Evolutionary conservation across 2,113 vertebrate genomes (phyloP), one percentile per base, ranked within the genome.

Genomic region (Perccottus glenii): DNA sequence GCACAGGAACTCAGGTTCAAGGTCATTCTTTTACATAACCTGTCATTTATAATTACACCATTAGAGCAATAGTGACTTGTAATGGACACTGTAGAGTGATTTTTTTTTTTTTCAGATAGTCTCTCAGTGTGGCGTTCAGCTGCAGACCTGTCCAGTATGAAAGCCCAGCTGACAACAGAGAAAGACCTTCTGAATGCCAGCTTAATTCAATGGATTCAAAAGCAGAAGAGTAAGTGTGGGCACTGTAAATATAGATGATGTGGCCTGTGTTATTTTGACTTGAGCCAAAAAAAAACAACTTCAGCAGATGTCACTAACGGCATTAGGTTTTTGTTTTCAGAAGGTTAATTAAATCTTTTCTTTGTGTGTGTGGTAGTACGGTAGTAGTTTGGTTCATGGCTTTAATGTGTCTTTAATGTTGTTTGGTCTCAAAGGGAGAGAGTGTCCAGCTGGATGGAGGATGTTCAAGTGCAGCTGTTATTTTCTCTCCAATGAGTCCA

Each of bases 391-490:
- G 6, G 3, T 43, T 43, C 42, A 43, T 8, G 6, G 10, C 42
- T 43, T 11, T 52, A n/a, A n/a, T n/a, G n/a, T n/a, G 7, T 10
- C 27, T 11, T 3, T 52, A 4, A 52, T n/a, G n/a, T 9, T 50
- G 16, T 50, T 33, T 3, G 6, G 2, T 44, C 1, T 57, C n/a
- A 4, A 51, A 87, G 78, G 19, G 11, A 40, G 9, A 33, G 38
- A 2, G 0, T 80, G 73, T 63, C 77, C 78, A 35, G 0, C 19
- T 15, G 70, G 71, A 51, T 87, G 85, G 84, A 63, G 0, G 0
- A 59, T 3, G 59, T 64, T 74, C 19, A 11, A 0, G 0, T 3
- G 11, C 11, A 10, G 12, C 40, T 83, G 80, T 67, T 86, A 89
- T 64, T 1, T 71, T 35, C 1, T 73, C 57, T 86, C 80, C 42